phyloP scores from a whole-genome alignment of 2,797 vertebrate genomes.

The Gymnopithys bicolor region DNA sequence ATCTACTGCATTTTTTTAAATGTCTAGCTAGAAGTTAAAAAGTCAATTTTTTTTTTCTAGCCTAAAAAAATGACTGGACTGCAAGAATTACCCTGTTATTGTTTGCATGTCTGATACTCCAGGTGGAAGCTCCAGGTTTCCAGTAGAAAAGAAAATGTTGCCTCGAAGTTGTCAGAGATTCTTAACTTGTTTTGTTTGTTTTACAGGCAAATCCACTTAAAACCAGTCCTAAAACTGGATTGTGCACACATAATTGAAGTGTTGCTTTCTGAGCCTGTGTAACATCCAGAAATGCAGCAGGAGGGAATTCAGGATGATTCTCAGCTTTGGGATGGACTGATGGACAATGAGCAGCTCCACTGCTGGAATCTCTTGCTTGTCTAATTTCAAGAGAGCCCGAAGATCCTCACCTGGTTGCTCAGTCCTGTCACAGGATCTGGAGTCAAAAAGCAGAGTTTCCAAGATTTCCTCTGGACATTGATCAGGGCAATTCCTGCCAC shows the following conservation, averaged over 20 bases:
- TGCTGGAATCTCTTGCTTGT: background rate
- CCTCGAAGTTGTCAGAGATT: background rate
- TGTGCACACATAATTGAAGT: background rate
- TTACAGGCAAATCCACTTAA: background rate
- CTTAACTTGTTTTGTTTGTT: background rate
- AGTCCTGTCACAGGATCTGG: fast-evolving
- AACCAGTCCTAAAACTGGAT: background rate
- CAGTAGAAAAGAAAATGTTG: background rate
- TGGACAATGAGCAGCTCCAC: background rate
- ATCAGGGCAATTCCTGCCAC: background rate
- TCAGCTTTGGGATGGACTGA: background rate
- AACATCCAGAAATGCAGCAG: background rate
- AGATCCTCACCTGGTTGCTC: background rate
- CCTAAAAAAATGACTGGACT: background rate
- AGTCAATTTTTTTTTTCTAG: background rate
- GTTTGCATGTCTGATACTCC: background rate
- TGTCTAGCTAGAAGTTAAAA: background rate
- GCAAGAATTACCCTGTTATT: background rate
- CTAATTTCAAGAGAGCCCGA: background rate
- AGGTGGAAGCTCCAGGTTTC: background rate
- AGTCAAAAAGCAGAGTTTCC: background rate
- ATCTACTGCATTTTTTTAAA: background rate
- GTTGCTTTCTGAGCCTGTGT: background rate
- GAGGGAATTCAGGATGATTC: background rate
- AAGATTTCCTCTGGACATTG: background rate